Evolutionary conservation across 2,113 vertebrate genomes (phyloP).

Genomic region (Lepus timidus): DNA sequence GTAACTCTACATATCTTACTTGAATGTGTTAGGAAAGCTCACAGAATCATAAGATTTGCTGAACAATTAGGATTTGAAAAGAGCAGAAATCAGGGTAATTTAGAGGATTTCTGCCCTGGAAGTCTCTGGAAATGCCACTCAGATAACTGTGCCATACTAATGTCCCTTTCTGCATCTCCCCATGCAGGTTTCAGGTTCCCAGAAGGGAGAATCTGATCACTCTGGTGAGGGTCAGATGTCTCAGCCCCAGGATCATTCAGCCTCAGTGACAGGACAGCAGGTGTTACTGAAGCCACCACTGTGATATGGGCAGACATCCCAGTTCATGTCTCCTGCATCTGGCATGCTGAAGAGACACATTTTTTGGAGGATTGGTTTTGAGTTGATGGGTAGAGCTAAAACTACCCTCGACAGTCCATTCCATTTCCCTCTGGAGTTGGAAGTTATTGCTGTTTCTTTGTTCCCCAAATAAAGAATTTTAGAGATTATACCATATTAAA

Average conservation of each 20-base stretch:
- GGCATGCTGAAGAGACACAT: background rate
- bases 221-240: background rate
- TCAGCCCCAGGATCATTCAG: background rate
- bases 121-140: background rate
- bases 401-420: background rate
- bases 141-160: background rate
- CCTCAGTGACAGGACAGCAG: background rate
- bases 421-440: background rate
- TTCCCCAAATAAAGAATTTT: background rate
- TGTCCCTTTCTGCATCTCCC: background rate
- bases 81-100: background rate
- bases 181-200: background rate
- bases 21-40: slow-evolving; percentile 10
- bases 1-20: slow-evolving; percentile 10
- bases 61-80: slow-evolving; percentile 44
- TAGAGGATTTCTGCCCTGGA: background rate
- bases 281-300: background rate
- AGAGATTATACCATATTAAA: background rate
- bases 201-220: background rate
- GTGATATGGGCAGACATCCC: background rate
- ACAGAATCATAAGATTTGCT: background rate
- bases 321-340: background rate
- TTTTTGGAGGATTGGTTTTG: background rate
- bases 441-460: background rate
- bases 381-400: background rate